Conservation (phyloP, 64 coral and sea anemone genomes). For the Actinia equina region DNA sequence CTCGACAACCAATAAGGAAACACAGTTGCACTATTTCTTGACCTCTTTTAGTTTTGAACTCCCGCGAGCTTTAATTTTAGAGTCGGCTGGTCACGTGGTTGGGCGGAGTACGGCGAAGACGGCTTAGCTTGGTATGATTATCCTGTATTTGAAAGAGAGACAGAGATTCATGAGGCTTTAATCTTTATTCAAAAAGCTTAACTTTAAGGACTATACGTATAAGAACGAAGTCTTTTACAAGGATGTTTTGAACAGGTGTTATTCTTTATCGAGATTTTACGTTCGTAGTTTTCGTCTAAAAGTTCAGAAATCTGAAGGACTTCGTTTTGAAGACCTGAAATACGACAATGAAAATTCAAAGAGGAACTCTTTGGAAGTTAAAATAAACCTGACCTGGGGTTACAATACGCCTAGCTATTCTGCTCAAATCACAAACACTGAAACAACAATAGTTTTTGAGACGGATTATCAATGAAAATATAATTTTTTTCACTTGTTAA, state of each 20-base stretch:
- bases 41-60: background rate
- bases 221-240: no score
- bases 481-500: background rate
- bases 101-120: background rate
- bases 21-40: background rate
- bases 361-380: background rate
- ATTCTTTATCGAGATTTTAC: no score
- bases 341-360: background rate
- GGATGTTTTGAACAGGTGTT: background rate
- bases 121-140: background rate
- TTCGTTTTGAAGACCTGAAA: constrained; percentile 1
- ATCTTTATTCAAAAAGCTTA: background rate
- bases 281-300: background rate
- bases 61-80: background rate
- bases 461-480: background rate
- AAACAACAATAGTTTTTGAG: background rate
- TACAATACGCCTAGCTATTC: background rate
- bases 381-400: background rate
- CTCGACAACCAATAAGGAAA: background rate
- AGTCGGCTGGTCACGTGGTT: background rate
- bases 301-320: background rate
- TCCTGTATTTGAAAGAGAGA: background rate
- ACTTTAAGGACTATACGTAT: background rate
- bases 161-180: background rate
- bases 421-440: constrained; percentile 1